phyloP scores from a whole-genome alignment of 2,797 vertebrate genomes.

The Oreonectes daqikongensis region DNA sequence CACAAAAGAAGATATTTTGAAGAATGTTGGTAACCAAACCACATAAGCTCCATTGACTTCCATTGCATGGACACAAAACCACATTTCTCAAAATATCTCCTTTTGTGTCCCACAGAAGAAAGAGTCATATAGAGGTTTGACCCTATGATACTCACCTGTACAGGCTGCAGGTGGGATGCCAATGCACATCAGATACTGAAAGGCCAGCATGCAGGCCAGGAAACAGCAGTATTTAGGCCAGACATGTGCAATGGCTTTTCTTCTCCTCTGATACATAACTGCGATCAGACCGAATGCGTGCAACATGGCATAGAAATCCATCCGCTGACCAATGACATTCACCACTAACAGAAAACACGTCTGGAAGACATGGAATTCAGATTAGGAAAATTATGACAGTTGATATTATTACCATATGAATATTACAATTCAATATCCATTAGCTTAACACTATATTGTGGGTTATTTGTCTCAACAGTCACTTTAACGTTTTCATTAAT shows the following conservation, averaged over 20 bases:
- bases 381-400: not conserved
- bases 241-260: slow-evolving; percentile 85
- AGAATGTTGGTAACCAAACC: too few species aligned
- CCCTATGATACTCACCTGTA: slow-evolving; percentile 75
- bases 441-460: not conserved
- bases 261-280: slow-evolving; percentile 85
- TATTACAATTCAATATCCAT: slow-evolving; percentile 19
- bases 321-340: slow-evolving; percentile 92
- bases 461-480: not conserved
- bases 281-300: slow-evolving; percentile 87
- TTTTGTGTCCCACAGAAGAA: too few species aligned
- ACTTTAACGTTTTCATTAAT: too few species aligned
- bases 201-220: slow-evolving; percentile 85
- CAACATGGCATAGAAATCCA: slow-evolving; percentile 93
- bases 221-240: slow-evolving; percentile 95
- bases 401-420: not conserved
- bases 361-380: slow-evolving; percentile 63
- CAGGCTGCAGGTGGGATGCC: slow-evolving; percentile 91
- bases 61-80: too few species aligned
- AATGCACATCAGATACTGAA: slow-evolving; percentile 92
- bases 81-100: too few species aligned
- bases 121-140: too few species aligned
- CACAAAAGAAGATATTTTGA: too few species aligned
- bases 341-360: slow-evolving; percentile 92
- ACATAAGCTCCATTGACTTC: not conserved